phyloP scores from a whole-genome alignment of 2,888 invertebrate species.

The Plemyria rubiginata region DNA sequence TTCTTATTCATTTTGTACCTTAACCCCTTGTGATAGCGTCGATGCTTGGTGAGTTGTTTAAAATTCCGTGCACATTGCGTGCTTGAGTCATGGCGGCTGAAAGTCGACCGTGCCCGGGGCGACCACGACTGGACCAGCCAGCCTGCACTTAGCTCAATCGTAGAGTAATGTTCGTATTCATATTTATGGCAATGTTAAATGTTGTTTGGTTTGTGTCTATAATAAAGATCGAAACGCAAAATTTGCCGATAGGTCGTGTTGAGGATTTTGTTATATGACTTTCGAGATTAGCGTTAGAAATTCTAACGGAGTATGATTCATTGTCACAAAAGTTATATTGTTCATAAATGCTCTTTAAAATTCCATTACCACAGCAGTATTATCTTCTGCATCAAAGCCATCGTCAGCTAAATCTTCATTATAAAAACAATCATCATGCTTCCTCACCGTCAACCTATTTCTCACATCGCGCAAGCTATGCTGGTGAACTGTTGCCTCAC shows the following conservation, averaged over 20 bases:
- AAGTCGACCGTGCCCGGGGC: slow-evolving; percentile 66
- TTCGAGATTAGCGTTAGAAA: background rate
- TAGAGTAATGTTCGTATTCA: slow-evolving; percentile 48
- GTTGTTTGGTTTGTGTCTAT: slow-evolving; percentile 36
- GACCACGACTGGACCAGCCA: slow-evolving; percentile 67
- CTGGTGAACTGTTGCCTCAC: slow-evolving; percentile 61
- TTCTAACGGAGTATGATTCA: background rate
- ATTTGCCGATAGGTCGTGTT: slow-evolving; percentile 16
- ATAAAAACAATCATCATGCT: slow-evolving; percentile 34
- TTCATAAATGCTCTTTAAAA: background rate
- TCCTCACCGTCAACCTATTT: slow-evolving; percentile 33
- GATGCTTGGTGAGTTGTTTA: slow-evolving; percentile 17
- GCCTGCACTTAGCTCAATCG: slow-evolving; percentile 48
- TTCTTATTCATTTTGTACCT: slow-evolving; percentile 16
- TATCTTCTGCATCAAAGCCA: slow-evolving; percentile 20
- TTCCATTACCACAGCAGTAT: slow-evolving; percentile 2
- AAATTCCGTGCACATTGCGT: slow-evolving; percentile 46
- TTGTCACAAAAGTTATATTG: background rate
- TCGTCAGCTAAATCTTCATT: slow-evolving; percentile 32
- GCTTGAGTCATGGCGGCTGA: slow-evolving; percentile 58
- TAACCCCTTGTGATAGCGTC: slow-evolving; percentile 18
- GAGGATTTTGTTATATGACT: slow-evolving; percentile 7
- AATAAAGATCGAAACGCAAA: slow-evolving; percentile 27
- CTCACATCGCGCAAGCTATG: slow-evolving; percentile 44
- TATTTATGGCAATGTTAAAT: slow-evolving; percentile 48